phyloP scores from a whole-genome alignment of 2,888 invertebrate species.

The Trichopria drosophilae region DNA sequence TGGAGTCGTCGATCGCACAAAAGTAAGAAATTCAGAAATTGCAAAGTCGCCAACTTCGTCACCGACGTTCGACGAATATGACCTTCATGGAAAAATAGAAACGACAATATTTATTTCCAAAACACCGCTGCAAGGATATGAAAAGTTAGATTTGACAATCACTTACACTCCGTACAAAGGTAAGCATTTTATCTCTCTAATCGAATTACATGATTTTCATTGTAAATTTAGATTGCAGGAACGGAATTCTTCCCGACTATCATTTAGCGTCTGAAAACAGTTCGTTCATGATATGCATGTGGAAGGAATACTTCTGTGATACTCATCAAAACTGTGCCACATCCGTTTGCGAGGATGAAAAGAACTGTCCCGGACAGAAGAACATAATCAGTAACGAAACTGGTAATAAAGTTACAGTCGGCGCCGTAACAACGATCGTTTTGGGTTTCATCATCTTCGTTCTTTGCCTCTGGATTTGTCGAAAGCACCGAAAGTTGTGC shows the following conservation, averaged over 20 bases:
- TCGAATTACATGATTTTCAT: slow-evolving; percentile 1
- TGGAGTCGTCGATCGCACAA: no score
- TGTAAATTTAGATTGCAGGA: slow-evolving; percentile 44
- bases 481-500: slow-evolving; percentile 59
- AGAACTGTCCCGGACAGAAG: slow-evolving; percentile 48
- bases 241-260: slow-evolving; percentile 38
- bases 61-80: slow-evolving; percentile 29
- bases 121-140: slow-evolving; percentile 43
- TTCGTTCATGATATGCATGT: slow-evolving; percentile 60
- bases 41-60: no score
- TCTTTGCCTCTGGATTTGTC: slow-evolving; percentile 60
- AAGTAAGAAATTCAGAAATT: no score
- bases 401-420: slow-evolving; percentile 59
- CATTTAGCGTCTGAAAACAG: no score
- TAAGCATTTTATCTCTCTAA: no score
- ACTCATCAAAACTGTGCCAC: slow-evolving; percentile 59
- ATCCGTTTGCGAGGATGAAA: slow-evolving; percentile 57
- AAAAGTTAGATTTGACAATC: slow-evolving; percentile 56
- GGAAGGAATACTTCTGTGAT: slow-evolving; percentile 58
- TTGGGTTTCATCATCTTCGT: slow-evolving; percentile 60
- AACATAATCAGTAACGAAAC: slow-evolving; percentile 41
- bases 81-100: slow-evolving; percentile 50
- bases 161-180: slow-evolving; percentile 60
- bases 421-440: slow-evolving; percentile 59
- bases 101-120: slow-evolving; percentile 58